Evolutionary conservation across 2,113 vertebrate species (phyloP).

Genomic region (Alouatta palliata): DNA sequence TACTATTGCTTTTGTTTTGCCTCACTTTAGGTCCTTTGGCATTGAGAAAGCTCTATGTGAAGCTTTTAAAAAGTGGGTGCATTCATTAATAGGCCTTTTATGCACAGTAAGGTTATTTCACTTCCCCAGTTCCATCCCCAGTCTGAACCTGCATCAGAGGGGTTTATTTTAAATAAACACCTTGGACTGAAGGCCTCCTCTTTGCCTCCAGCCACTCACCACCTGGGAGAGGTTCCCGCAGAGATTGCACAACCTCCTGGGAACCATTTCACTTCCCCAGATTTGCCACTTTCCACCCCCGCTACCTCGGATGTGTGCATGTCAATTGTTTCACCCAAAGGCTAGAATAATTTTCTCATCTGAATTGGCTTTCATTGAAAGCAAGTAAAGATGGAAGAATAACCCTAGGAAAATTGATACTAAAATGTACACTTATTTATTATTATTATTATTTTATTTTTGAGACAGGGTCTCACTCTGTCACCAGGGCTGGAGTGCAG

Average conservation of each 20-base stretch:
- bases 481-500: too few relatives aligned
- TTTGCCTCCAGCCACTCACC: not conserved
- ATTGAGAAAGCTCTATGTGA: not conserved
- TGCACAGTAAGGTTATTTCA: not conserved
- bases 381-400: not conserved
- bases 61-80: not conserved
- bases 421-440: not conserved
- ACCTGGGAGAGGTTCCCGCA: not conserved
- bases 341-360: not conserved
- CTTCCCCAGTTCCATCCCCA: not conserved
- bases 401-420: not conserved
- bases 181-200: not conserved
- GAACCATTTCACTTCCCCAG: not conserved
- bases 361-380: conserved; percentile 27
- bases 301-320: not conserved
- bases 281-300: not conserved
- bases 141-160: not conserved
- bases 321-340: conserved; percentile 1
- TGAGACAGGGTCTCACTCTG: too few relatives aligned
- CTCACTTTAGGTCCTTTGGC: not conserved
- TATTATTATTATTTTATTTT: too few relatives aligned
- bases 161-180: not conserved
- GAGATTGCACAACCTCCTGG: not conserved
- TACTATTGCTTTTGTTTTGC: not conserved
- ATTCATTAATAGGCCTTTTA: not conserved